A percentile compares a stretch with the other conserved stretches of the same genome.
Evolutionary conservation across 2,888 invertebrate genomes (phyloP).

Genomic region (Rhagonycha fulva): DNA sequence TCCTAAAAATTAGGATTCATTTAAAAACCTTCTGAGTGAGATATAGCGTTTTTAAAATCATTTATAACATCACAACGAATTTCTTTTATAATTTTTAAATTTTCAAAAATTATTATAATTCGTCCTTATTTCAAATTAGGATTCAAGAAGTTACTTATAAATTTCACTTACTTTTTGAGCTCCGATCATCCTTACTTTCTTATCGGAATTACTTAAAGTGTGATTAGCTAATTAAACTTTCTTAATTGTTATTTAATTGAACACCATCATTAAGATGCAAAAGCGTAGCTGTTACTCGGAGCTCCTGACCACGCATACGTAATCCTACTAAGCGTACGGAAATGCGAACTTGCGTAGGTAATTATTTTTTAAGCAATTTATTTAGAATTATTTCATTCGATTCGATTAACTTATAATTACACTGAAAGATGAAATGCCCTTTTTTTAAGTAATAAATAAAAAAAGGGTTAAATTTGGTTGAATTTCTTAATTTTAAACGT

Average conservation of each 20-base stretch:
- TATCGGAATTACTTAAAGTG: background rate
- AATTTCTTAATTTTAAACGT: background rate
- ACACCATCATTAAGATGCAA: background rate
- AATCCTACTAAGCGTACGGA: background rate
- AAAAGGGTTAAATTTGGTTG: background rate
- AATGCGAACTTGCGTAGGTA: too few relatives aligned
- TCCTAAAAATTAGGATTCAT: too few relatives aligned
- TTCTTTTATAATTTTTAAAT: background rate
- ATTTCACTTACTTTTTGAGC: background rate
- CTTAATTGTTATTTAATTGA: background rate
- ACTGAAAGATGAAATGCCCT: background rate
- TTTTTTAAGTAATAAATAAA: background rate
- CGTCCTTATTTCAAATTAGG: too few relatives aligned
- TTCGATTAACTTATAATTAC: too few relatives aligned
- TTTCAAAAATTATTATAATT: background rate
- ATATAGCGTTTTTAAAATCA: background rate
- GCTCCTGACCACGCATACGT: background rate
- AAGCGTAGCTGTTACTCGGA: background rate
- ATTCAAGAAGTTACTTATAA: too few relatives aligned
- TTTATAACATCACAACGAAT: background rate
- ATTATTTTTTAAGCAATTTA: background rate
- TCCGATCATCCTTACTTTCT: background rate
- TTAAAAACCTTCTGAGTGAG: too few relatives aligned
- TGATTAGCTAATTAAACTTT: background rate
- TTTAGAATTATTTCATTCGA: too few relatives aligned